A percentile compares a stretch with the other conserved stretches of the same genome.
phyloP scores from a whole-genome alignment of 2,888 invertebrate genomes.

The Portevinia maculata region DNA sequence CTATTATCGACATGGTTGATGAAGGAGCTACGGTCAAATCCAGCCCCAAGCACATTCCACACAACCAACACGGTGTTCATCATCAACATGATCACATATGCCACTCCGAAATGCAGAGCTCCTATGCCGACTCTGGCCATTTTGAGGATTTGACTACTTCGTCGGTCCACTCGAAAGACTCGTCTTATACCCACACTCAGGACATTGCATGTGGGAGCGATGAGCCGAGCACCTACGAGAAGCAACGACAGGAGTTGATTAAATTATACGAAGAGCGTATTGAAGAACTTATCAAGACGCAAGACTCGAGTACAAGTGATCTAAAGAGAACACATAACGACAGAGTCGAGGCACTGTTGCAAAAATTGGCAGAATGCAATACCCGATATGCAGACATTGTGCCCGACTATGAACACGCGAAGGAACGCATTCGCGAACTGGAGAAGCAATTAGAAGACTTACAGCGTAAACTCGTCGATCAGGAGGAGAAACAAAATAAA shows the following conservation, averaged over 20 bases:
- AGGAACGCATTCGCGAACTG: slow-evolving; percentile 87
- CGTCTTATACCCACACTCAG: slow-evolving; percentile 85
- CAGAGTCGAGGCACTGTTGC: slow-evolving; percentile 89
- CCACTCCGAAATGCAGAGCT: slow-evolving; percentile 87
- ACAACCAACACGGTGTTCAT: slow-evolving; percentile 82
- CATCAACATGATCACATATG: slow-evolving; percentile 78
- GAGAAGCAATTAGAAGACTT: slow-evolving; percentile 89
- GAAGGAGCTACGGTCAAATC: slow-evolving; percentile 80
- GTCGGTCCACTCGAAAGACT: slow-evolving; percentile 90
- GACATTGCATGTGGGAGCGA: slow-evolving; percentile 81
- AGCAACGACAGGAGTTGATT: slow-evolving; percentile 87
- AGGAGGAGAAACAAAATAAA: slow-evolving; percentile 89
- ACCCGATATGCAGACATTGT: slow-evolving; percentile 90
- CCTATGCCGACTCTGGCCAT: slow-evolving; percentile 93
- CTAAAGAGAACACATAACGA: slow-evolving; percentile 91
- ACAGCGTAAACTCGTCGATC: slow-evolving; percentile 87
- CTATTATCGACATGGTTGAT: slow-evolving; percentile 84
- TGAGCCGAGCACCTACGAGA: slow-evolving; percentile 83
- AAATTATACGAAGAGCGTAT: slow-evolving; percentile 89
- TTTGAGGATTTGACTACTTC: slow-evolving; percentile 92
- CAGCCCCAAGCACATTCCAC: slow-evolving; percentile 81
- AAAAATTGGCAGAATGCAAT: slow-evolving; percentile 89
- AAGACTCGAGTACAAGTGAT: slow-evolving; percentile 87
- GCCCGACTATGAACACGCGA: slow-evolving; percentile 89
- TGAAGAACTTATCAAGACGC: slow-evolving; percentile 88